These are phyloP conservation scores for Leucosticte australis DNA, from an alignment of 2,113 vertebrate species.

Conservation along the genomic window DNA sequence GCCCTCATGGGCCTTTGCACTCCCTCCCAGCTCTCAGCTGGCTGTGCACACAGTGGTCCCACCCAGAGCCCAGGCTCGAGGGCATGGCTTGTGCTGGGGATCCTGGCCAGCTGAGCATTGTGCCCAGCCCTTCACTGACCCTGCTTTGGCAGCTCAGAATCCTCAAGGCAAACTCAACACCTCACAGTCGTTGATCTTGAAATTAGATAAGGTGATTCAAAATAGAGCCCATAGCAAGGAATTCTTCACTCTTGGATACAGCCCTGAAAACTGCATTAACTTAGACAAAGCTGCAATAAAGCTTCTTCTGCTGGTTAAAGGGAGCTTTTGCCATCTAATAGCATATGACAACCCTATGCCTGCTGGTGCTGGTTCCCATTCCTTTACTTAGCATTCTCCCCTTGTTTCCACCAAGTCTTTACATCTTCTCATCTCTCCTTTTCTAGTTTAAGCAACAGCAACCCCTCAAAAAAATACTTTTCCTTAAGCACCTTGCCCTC, in stretches of 20 bases:
- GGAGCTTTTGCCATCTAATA: not conserved
- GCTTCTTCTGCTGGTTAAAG: not conserved
- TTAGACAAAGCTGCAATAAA: not conserved
- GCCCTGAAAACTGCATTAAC: not conserved
- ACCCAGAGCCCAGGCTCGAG: not conserved
- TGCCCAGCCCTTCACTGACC: not conserved
- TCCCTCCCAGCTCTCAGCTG: not conserved
- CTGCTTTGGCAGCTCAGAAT: not conserved
- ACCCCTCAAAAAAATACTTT: not conserved
- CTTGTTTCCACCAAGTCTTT: not conserved
- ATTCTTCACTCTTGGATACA: not conserved
- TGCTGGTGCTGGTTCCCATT: not conserved
- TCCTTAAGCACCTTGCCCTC: not conserved
- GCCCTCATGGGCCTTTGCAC: rapidly evolving
- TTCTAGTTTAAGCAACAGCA: not conserved
- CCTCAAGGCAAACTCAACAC: not conserved
- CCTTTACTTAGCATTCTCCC: not conserved
- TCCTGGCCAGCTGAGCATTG: not conserved
- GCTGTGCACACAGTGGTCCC: not conserved
- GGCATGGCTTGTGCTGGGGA: not conserved
- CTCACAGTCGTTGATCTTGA: not conserved
- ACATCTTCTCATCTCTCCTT: not conserved
- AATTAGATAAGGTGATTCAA: not conserved
- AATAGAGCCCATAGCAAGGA: not conserved
- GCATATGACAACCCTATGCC: not conserved